These are phyloP conservation scores for Kryptolebias ocellatus DNA, from an alignment of 2,797 vertebrate genomes.

Conservation along the genomic window DNA sequence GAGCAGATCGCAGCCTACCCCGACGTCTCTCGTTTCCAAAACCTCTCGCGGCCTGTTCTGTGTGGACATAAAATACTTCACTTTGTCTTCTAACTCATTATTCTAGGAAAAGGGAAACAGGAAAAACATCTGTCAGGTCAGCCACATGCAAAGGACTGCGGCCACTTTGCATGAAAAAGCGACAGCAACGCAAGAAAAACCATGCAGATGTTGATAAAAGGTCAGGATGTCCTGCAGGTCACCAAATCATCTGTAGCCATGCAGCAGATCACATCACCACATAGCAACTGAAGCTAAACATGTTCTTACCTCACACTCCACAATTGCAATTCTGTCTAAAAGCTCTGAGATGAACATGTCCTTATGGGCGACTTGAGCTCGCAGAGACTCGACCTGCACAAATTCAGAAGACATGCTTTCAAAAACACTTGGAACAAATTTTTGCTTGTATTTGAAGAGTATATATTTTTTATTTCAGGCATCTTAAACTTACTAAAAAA, in stretches of 20 bases:
- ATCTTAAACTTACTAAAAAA: neutral
- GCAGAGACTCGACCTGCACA: slow-evolving; percentile 89
- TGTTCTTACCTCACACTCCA: slow-evolving; percentile 94
- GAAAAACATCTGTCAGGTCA: slow-evolving; percentile 78
- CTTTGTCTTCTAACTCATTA: slow-evolving; percentile 97
- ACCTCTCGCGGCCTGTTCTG: slow-evolving; percentile 84
- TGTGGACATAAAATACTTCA: slow-evolving; percentile 91
- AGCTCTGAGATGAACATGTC: slow-evolving; percentile 94
- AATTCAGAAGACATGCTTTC: slow-evolving; percentile 6
- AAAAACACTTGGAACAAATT: neutral
- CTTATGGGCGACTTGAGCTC: slow-evolving; percentile 91
- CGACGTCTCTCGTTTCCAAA: slow-evolving; percentile 88
- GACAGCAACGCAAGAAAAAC: slow-evolving; percentile 34
- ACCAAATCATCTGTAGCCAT: slow-evolving; percentile 28
- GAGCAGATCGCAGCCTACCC: slow-evolving; percentile 88
- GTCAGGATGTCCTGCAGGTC: slow-evolving; percentile 38
- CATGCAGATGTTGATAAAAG: slow-evolving; percentile 37
- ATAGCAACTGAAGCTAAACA: slow-evolving; percentile 1
- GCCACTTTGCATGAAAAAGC: slow-evolving; percentile 44
- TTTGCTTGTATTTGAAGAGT: neutral
- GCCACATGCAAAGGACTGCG: slow-evolving; percentile 65
- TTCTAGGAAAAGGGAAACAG: slow-evolving; percentile 87
- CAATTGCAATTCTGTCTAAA: slow-evolving; percentile 94
- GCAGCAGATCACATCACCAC: slow-evolving; percentile 51
- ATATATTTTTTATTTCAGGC: neutral